These are phyloP conservation scores for Melikaiella ostensackeni DNA, from an alignment of 2,888 invertebrate genomes.

Conservation along the genomic window DNA sequence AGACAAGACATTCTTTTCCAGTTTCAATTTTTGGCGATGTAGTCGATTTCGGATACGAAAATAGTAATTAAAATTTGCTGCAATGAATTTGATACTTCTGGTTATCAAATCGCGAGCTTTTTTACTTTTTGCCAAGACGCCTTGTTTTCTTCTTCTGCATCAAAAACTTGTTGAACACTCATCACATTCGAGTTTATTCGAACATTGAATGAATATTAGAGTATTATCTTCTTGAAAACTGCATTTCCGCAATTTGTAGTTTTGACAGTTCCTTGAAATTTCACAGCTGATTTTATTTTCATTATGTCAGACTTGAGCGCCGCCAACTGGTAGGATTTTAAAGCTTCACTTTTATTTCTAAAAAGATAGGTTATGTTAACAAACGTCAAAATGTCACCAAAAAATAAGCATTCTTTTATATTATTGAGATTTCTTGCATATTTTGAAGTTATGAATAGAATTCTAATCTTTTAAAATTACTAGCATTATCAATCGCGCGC, in stretches of 20 bases:
- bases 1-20: slow-evolving; percentile 84
- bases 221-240: background rate
- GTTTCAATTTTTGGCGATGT: background rate
- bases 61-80: background rate
- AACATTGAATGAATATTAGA: slow-evolving; percentile 1
- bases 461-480: no score
- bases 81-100: background rate
- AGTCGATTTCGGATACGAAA: background rate
- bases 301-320: no score
- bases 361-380: no score
- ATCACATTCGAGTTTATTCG: slow-evolving; percentile 4
- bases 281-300: slow-evolving; percentile 1
- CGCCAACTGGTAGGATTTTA: no score
- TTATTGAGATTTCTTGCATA: no score
- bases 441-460: no score
- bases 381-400: no score
- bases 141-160: slow-evolving; percentile 1
- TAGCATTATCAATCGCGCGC: no score
- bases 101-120: background rate
- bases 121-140: background rate
- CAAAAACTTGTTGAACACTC: background rate
- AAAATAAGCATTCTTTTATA: no score
- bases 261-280: slow-evolving; percentile 16
- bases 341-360: no score
- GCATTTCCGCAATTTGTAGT: slow-evolving; percentile 16